Conservation (phyloP, 2,888 invertebrate genomes). For the Oscheius sp. region DNA sequence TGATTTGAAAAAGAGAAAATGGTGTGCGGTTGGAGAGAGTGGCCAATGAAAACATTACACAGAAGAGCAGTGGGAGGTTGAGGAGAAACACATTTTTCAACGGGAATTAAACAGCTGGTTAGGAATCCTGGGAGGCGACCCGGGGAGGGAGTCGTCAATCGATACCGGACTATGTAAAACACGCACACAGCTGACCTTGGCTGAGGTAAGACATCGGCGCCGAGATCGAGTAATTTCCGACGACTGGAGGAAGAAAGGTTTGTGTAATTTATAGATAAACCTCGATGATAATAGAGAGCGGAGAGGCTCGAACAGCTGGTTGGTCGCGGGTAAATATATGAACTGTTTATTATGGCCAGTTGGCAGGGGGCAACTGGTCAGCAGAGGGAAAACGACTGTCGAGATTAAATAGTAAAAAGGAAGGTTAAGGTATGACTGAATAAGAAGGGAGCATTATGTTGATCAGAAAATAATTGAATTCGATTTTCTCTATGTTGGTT, state of each 20-base stretch:
- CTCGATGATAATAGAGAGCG: neutral
- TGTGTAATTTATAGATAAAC: slow-evolving; percentile 12
- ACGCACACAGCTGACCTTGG: slow-evolving; percentile 17
- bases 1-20: too few relatives aligned
- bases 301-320: slow-evolving; percentile 1
- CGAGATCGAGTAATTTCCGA: neutral
- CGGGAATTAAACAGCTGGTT: neutral
- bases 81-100: neutral
- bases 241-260: slow-evolving; percentile 1
- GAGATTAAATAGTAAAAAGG: too few relatives aligned
- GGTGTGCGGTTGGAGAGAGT: neutral
- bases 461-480: too few relatives aligned
- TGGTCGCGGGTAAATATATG: too few relatives aligned
- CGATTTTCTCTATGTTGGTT: too few relatives aligned
- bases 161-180: slow-evolving; percentile 13
- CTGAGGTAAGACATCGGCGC: neutral
- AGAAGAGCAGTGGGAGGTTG: neutral
- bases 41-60: neutral
- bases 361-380: too few relatives aligned
- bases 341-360: too few relatives aligned
- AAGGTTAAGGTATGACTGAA: too few relatives aligned
- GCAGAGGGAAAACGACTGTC: too few relatives aligned
- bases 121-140: too few relatives aligned
- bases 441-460: too few relatives aligned
- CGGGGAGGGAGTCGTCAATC: neutral